These are phyloP conservation scores for Pachycephus smyrnensis DNA, from an alignment of 2,888 invertebrate species.

Conservation along the genomic window DNA sequence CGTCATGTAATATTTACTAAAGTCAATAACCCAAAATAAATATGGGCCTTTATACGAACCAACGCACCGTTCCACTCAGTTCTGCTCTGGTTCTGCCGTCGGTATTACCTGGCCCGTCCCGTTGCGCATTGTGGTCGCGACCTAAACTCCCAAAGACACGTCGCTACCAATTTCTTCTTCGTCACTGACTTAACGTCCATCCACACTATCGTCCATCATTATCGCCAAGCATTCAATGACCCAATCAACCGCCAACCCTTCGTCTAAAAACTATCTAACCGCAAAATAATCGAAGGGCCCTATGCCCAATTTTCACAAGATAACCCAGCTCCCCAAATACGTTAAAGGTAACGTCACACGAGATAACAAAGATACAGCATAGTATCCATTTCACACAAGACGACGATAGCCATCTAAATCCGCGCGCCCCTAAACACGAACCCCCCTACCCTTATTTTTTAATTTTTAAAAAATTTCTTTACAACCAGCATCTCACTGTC, in stretches of 20 bases:
- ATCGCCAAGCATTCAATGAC: neutral
- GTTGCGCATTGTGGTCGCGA: conserved; percentile 19
- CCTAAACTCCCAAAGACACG: conserved; percentile 10
- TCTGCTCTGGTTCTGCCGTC: conserved; percentile 7
- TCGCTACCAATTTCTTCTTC: neutral
- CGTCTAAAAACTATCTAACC: neutral
- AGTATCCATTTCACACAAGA: neutral
- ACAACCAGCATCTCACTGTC: conserved; percentile 21
- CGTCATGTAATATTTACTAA: conserved; percentile 48
- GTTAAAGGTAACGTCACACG: neutral
- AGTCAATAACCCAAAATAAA: conserved; percentile 53
- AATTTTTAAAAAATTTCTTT: too few species aligned
- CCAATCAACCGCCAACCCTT: neutral
- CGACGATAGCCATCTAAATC: conserved; percentile 41
- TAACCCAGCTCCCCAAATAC: neutral
- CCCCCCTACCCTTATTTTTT: conserved; percentile 17
- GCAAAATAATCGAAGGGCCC: neutral
- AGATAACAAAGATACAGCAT: neutral
- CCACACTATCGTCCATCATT: neutral
- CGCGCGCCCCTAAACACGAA: conserved; percentile 12
- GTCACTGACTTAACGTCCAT: neutral
- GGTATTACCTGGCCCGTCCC: neutral
- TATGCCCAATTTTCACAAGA: neutral
- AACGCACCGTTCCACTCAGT: conserved; percentile 6
- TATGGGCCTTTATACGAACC: conserved; percentile 26